Conservation (phyloP, 1,140 invertebrate genomes). For the Thalassaphorura encarpata region DNA sequence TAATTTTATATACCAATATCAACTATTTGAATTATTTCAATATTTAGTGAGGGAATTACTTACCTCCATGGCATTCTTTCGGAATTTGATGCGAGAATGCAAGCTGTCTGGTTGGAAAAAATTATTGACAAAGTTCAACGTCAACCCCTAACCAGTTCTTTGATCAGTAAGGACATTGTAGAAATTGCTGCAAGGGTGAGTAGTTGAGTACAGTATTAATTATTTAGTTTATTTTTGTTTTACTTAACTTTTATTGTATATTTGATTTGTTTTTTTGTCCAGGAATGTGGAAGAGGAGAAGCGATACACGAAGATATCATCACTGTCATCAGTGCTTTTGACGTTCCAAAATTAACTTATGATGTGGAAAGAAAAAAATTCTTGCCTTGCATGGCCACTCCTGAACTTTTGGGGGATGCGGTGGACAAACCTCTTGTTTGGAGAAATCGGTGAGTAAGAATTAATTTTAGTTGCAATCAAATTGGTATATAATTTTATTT, state of each 20-base stretch:
- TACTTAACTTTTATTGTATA: not conserved
- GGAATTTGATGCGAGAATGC: constrained; percentile 42
- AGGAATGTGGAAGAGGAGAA: constrained; percentile 57
- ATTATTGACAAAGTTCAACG: constrained; percentile 57
- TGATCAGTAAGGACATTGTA: constrained; percentile 59
- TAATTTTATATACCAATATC: too few relatives aligned
- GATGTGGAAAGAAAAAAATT: constrained; percentile 69
- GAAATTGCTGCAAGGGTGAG: constrained; percentile 58
- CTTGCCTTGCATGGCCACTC: constrained; percentile 43
- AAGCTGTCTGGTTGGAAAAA: constrained; percentile 49
- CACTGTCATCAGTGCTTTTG: constrained; percentile 68
- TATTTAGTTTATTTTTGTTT: not conserved
- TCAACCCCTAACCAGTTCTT: constrained; percentile 55
- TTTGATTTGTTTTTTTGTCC: constrained; percentile 21
- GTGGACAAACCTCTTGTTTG: constrained; percentile 61
- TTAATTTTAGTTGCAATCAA: too few relatives aligned
- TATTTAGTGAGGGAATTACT: constrained; percentile 52
- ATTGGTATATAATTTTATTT: not conserved
- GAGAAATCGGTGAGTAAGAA: constrained; percentile 50
- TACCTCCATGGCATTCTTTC: constrained; percentile 48
- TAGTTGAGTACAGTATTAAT: not conserved
- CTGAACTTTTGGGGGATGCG: constrained; percentile 52
- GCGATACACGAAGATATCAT: constrained; percentile 68
- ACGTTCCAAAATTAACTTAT: constrained; percentile 67
- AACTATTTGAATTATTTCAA: too few relatives aligned